Conservation (phyloP, 2,113 vertebrate species). For the Mus musculus region DNA sequence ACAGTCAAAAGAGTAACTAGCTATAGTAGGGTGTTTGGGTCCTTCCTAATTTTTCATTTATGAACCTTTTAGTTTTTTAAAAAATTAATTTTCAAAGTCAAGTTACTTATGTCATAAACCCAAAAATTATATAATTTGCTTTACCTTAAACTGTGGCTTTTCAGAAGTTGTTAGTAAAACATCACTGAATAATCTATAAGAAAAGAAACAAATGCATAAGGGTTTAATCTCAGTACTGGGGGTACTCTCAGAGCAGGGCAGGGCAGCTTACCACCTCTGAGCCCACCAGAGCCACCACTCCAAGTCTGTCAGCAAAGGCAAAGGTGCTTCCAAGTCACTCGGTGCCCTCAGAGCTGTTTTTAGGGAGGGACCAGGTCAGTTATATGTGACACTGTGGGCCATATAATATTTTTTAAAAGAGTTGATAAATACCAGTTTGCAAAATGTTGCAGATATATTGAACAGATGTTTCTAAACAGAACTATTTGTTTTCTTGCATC, state of each 20-base stretch:
- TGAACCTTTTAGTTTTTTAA: background rate
- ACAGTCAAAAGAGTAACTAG: slow-evolving; percentile 23
- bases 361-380: background rate
- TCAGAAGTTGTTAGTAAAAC: slow-evolving; percentile 93
- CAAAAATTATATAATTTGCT: slow-evolving; percentile 39
- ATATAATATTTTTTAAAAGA: no score
- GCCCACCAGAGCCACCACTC: background rate
- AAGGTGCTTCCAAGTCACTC: background rate
- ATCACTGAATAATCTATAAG: slow-evolving; percentile 94
- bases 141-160: slow-evolving; percentile 97
- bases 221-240: background rate
- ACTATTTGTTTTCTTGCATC: background rate
- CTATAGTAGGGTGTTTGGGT: slow-evolving; percentile 18
- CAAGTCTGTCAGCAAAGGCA: background rate
- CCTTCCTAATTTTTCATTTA: background rate
- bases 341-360: background rate
- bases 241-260: background rate
- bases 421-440: background rate
- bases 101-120: slow-evolving; percentile 33
- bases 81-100: slow-evolving; percentile 44
- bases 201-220: slow-evolving; percentile 61
- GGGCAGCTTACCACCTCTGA: background rate
- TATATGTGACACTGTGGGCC: background rate
- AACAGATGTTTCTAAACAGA: slow-evolving; percentile 42
- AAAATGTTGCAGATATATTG: slow-evolving; percentile 17